These are phyloP conservation scores for Semnopithecus entellus DNA, from an alignment of 2,113 vertebrate genomes.

Conservation along the genomic window DNA sequence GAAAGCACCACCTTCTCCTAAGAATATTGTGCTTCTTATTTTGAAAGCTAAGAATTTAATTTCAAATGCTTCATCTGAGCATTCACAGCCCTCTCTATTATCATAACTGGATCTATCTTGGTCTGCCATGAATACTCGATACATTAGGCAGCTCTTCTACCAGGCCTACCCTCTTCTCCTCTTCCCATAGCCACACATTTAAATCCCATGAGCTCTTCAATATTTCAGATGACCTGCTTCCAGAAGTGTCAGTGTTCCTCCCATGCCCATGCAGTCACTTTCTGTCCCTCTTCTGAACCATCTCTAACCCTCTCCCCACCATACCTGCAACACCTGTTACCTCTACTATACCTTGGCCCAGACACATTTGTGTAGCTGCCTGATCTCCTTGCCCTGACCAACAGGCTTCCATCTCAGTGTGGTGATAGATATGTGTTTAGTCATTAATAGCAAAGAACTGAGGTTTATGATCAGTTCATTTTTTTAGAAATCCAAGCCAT, in stretches of 20 bases:
- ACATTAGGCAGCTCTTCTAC: accelerated
- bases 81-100: accelerated
- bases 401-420: neutral
- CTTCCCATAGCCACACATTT: accelerated
- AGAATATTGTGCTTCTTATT: accelerated
- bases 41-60: neutral
- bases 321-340: neutral
- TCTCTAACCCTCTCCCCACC: neutral
- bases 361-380: neutral
- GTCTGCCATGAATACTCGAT: accelerated
- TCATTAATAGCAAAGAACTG: neutral
- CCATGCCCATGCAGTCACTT: accelerated
- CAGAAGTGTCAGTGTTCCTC: neutral
- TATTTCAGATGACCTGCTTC: neutral
- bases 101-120: accelerated
- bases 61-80: neutral
- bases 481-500: neutral
- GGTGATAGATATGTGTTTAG: neutral
- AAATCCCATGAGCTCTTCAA: neutral
- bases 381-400: no score
- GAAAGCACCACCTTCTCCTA: neutral
- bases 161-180: neutral
- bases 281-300: neutral
- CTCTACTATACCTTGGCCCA: accelerated
- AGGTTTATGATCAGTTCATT: neutral